Conservation (phyloP, 1,140 invertebrate species). For the Mesaphorura yosii region DNA sequence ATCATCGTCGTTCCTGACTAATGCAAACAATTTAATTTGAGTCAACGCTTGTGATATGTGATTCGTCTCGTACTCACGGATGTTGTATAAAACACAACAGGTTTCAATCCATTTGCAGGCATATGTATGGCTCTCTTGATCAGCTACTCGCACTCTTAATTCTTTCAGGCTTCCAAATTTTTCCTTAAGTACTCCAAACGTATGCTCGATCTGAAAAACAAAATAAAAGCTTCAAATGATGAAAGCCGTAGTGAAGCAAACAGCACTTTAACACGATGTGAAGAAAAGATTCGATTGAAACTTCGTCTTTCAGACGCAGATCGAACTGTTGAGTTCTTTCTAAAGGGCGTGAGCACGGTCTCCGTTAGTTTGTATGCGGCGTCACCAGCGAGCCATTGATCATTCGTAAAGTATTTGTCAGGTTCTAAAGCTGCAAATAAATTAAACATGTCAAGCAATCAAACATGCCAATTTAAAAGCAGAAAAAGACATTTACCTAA, state of each 20-base stretch:
- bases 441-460: neutral
- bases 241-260: no score
- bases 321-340: neutral
- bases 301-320: neutral
- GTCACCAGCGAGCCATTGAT: constrained; percentile 5
- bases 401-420: neutral
- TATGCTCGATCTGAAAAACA: no score
- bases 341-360: constrained; percentile 5
- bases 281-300: neutral
- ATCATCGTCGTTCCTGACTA: neutral
- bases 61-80: no score
- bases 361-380: constrained; percentile 4
- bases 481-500: constrained; percentile 3
- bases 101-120: constrained; percentile 15
- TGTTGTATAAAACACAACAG: constrained; percentile 12
- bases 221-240: no score
- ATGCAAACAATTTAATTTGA: neutral
- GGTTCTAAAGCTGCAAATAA: neutral
- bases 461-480: neutral
- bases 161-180: constrained; percentile 8
- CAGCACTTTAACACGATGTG: constrained; percentile 6
- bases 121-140: neutral
- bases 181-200: constrained; percentile 9
- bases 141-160: neutral
- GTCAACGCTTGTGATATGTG: no score